Conservation (phyloP, 2,888 invertebrate genomes). For the Athalia rosae region DNA sequence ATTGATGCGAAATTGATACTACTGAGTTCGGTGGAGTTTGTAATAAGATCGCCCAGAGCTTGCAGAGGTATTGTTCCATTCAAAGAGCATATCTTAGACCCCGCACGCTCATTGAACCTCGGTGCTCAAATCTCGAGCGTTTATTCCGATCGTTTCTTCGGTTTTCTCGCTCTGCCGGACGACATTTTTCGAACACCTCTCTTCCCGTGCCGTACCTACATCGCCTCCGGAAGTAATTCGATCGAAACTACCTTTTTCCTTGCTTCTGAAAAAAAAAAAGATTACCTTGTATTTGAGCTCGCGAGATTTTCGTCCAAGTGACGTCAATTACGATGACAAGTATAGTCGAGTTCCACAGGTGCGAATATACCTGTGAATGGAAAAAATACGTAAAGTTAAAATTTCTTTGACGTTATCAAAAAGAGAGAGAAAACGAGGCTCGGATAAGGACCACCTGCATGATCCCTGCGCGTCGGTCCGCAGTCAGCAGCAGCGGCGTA, state of each 20-base stretch:
- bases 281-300: too few relatives aligned
- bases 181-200: slow-evolving; percentile 50
- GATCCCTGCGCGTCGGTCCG: too few relatives aligned
- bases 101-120: slow-evolving; percentile 18
- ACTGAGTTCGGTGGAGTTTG: slow-evolving; percentile 63
- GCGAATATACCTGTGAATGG: background rate
- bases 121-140: slow-evolving; percentile 19
- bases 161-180: slow-evolving; percentile 46
- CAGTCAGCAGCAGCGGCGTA: background rate
- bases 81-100: slow-evolving; percentile 33
- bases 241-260: slow-evolving; percentile 25
- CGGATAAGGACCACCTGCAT: slow-evolving; percentile 6
- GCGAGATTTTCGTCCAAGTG: background rate
- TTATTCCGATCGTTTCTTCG: slow-evolving; percentile 28
- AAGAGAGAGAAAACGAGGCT: background rate
- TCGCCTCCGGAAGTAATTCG: slow-evolving; percentile 40
- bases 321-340: background rate
- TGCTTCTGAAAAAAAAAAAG: background rate
- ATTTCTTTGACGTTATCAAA: slow-evolving; percentile 2
- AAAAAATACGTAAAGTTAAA: background rate
- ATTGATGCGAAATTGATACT: slow-evolving; percentile 60
- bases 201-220: slow-evolving; percentile 50
- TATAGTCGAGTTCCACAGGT: background rate
- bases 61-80: slow-evolving; percentile 38
- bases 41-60: slow-evolving; percentile 62